Base-by-base conservation (phyloP, 2,113 vertebrate genomes). In the Nanorana parkeri region DNA sequence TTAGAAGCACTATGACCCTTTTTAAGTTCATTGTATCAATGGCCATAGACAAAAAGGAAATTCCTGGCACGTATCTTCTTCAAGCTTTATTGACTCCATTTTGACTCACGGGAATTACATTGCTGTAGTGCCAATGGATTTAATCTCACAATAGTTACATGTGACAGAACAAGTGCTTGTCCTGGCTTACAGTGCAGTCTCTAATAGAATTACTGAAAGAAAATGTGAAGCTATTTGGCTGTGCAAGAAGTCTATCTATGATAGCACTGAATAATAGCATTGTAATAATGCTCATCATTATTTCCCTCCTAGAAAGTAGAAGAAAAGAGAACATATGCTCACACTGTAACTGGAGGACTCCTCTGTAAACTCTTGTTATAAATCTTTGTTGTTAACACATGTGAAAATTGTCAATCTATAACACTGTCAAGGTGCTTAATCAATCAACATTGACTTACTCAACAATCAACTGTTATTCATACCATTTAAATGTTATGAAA, bases 1-100 rank as follows among this genome's bases (percentile, higher is more conserved):
- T 74, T 58, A 15, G 28, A 29, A 58, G 15, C 1, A 41, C 41
- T 21, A n/a, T 41, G 7, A 55, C 17, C n/a, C 17, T 24, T 26
- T 20, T 68, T 66, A 28, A 55, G 58, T 58, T 79, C n/a, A 79
- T 68, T 69, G 21, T 56, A 41, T 28, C 29, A 28, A 41, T 72
- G 26, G 7, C 36, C 28, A 58, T 3, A 24, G 68, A 15, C 23
- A 52, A 16, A 47, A 55, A 16, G 60, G 11, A 29, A 20, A 72
- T 80, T 80, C 32, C 36, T 5, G 47, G 15, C 54, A 61, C n/a
- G n/a, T 71, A n/a, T 28, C 15, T 41, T 54, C 19, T 41, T 29
- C 19, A 28, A 69, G 36, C 19, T 21, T 6, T 60, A 52, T 16
- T 41, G 55, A 36, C 4, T 76, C 63, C 21, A 63, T 29, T 17